phyloP scores from a whole-genome alignment of 2,113 vertebrate species.

The Erinaceus europaeus region DNA sequence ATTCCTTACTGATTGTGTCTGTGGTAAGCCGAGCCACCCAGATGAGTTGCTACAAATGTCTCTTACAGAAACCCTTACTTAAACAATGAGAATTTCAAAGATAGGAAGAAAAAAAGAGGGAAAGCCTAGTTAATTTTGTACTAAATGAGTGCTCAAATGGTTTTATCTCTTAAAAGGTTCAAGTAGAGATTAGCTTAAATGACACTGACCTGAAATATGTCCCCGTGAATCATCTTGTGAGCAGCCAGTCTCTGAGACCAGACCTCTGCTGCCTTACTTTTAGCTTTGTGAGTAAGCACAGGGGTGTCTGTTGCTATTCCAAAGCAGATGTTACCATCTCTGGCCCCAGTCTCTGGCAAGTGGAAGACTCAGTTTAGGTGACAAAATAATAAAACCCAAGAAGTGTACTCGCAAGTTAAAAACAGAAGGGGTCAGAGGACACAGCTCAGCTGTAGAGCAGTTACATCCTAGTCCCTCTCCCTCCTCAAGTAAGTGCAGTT shows the following conservation, averaged over 20 bases:
- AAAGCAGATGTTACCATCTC: constrained; percentile 22
- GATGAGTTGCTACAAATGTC: background rate
- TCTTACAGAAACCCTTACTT: constrained; percentile 38
- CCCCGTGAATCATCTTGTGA: constrained; percentile 11
- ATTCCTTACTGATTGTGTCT: background rate
- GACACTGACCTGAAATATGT: constrained; percentile 56
- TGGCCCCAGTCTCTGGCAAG: background rate
- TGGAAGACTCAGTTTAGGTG: background rate
- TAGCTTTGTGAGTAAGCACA: constrained; percentile 14
- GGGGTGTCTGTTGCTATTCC: background rate
- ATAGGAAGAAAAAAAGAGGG: constrained; percentile 37
- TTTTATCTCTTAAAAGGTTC: constrained; percentile 67
- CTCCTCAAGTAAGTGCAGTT: no score
- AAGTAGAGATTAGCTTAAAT: constrained; percentile 65
- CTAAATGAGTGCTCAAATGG: constrained; percentile 56
- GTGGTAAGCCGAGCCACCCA: background rate
- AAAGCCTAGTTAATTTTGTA: constrained; percentile 47
- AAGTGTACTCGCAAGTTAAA: background rate
- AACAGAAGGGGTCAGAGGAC: background rate
- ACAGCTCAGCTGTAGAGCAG: no score
- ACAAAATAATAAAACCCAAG: background rate
- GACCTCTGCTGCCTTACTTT: constrained; percentile 1
- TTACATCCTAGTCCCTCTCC: no score
- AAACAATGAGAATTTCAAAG: constrained; percentile 50
- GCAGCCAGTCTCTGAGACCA: background rate